Conservation (phyloP, 2,888 invertebrate genomes). For the Amphiduros pacificus region DNA sequence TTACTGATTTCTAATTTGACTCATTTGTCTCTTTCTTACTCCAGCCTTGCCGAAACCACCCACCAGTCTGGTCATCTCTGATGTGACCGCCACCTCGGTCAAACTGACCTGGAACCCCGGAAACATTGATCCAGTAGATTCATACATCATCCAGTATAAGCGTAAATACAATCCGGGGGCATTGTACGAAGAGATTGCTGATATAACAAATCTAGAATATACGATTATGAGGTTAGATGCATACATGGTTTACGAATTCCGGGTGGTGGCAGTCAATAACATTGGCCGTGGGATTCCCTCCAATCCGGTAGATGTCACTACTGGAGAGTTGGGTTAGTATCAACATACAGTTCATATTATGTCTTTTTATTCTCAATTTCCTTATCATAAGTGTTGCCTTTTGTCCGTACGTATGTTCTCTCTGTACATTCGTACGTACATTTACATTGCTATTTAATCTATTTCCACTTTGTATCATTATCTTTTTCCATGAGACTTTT, state of each 20-base stretch:
- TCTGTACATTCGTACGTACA: too few species aligned
- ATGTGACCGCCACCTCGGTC: conserved; percentile 91
- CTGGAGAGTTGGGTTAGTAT: conserved; percentile 88
- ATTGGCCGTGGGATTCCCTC: conserved; percentile 91
- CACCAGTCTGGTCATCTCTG: conserved; percentile 84
- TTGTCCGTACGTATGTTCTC: too few species aligned
- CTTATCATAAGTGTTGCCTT: too few species aligned
- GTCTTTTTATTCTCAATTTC: too few species aligned
- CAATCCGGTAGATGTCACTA: conserved; percentile 85
- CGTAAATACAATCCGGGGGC: conserved; percentile 75
- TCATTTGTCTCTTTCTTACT: conserved; percentile 29
- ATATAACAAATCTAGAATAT: conserved; percentile 90
- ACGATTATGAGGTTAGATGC: conserved; percentile 79
- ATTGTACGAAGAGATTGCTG: conserved; percentile 83
- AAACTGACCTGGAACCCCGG: conserved; percentile 81
- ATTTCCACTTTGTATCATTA: too few species aligned
- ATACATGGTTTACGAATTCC: conserved; percentile 95
- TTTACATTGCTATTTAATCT: too few species aligned
- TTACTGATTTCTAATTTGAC: conserved; percentile 13
- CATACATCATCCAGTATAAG: conserved; percentile 96
- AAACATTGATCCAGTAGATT: conserved; percentile 73
- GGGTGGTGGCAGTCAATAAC: conserved; percentile 91
- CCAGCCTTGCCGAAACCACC: conserved; percentile 90
- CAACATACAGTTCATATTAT: conserved; percentile 12
- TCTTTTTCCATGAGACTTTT: too few species aligned